Conservation (phyloP, 2,113 vertebrate species). For the Datnioides undecimradiatus region DNA sequence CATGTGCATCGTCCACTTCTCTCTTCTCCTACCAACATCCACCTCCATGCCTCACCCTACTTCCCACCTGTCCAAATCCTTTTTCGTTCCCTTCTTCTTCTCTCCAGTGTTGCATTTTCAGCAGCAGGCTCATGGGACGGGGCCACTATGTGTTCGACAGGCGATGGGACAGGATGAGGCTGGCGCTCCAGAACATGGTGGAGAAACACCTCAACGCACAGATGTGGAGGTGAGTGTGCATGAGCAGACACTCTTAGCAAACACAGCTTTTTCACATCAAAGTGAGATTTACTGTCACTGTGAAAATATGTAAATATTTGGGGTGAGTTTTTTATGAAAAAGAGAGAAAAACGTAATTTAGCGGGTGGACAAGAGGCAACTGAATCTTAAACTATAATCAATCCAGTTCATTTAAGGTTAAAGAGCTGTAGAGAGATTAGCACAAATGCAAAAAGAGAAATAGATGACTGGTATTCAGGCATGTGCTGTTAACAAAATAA, state of each 20-base stretch:
- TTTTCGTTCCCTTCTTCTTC: not conserved
- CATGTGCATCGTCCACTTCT: no score
- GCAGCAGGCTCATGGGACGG: slow-evolving; percentile 94
- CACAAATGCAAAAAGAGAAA: not conserved
- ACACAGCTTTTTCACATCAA: not conserved
- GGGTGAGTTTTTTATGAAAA: not conserved
- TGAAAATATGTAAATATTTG: no score
- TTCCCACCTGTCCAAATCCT: not conserved
- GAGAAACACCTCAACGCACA: slow-evolving; percentile 98
- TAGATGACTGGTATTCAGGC: not conserved
- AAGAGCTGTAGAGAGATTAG: not conserved
- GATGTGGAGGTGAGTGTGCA: slow-evolving; percentile 93
- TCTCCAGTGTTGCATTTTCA: slow-evolving; percentile 92
- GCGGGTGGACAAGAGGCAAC: not conserved
- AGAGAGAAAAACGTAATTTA: not conserved
- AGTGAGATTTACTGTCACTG: no score
- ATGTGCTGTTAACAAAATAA: not conserved
- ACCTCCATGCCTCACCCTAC: not conserved
- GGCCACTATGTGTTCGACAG: slow-evolving; percentile 96
- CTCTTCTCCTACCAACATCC: not conserved
- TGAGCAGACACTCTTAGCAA: not conserved
- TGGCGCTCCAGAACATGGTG: slow-evolving; percentile 95
- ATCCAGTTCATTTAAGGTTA: not conserved
- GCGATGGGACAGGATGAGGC: slow-evolving; percentile 95
- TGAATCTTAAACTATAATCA: no score